Evolutionary conservation across 1,140 invertebrate species (phyloP).

Genomic region (Pomacea maculata): DNA sequence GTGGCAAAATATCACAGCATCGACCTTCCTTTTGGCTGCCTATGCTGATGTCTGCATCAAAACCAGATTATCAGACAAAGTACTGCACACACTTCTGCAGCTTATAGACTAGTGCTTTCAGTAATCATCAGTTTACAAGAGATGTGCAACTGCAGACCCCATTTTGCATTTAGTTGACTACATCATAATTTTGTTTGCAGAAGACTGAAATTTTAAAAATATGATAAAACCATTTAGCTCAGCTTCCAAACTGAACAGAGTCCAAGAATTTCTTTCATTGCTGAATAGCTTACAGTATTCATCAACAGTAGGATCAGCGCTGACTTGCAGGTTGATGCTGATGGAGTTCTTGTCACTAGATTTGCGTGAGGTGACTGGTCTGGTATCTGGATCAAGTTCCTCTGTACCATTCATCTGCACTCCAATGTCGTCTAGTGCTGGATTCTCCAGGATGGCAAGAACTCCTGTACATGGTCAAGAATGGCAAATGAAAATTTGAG

Average conservation of each 20-base stretch:
- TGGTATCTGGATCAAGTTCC: background rate
- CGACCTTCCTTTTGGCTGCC: slow-evolving; percentile 11
- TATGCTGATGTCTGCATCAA: slow-evolving; percentile 31
- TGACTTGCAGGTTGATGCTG: background rate
- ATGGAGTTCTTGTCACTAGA: background rate
- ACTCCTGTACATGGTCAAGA: background rate
- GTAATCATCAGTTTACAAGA: too few relatives aligned
- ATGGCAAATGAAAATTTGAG: background rate
- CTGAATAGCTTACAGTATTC: slow-evolving; percentile 3
- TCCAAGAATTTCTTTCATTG: too few relatives aligned
- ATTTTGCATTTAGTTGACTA: too few relatives aligned
- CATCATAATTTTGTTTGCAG: too few relatives aligned
- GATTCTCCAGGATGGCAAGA: background rate
- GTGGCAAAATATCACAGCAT: slow-evolving; percentile 39
- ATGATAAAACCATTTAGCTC: too few relatives aligned
- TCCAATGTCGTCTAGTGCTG: background rate
- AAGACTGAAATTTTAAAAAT: too few relatives aligned
- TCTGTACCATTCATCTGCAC: slow-evolving; percentile 1
- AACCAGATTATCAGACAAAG: too few relatives aligned
- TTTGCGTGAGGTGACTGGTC: background rate
- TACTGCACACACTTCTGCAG: too few relatives aligned
- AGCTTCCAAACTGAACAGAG: too few relatives aligned
- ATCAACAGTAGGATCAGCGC: background rate
- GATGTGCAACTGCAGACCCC: too few relatives aligned
- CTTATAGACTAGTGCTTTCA: too few relatives aligned